Evolutionary conservation across 2,888 invertebrate genomes (phyloP), one percentile per base, ranked within the genome.

Genomic region (Drosophila lacicola): DNA sequence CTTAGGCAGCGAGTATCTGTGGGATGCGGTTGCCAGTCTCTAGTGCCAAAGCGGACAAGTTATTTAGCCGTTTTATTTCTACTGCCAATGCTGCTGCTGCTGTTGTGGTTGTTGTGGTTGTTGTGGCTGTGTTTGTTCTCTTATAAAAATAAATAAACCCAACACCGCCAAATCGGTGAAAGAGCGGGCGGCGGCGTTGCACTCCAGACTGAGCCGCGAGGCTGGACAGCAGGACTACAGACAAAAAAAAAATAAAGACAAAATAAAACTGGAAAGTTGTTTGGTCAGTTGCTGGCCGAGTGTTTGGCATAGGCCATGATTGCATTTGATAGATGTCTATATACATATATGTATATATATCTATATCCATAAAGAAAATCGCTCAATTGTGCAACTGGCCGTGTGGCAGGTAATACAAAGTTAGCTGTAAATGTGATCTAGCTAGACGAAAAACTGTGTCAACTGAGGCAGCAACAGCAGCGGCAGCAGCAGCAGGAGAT

Each of bases 221-320:
- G 49, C 60, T 49, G 68, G 46, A 53, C 70, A 72, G 84, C 70
- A 72, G 84, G 80, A 81, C 50, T 67, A 66, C 47, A 49, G 54
- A 42, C 41, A 46, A 58, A 44, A 44, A 46, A 46, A 6, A 53
- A 65, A 65, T 53, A 62, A 78, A 79, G 71, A 58, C 37, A 51
- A 73, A 69, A 71, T 53, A 74, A 88, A 86, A 82, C 90, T 89
- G 90, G 89, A 90, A 89, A 89, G 89, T 90, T 89, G 89, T 86
- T 89, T 86, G 89, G 82, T 74, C 82, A 88, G 89, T 89, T 89
- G 29, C 29, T 2, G 39, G 50, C 57, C 41, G 33, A 19, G 36
- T 49, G 36, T 42, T 60, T 17, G 19, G 41, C 34, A 55, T 29
- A 29, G 29, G 8, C 29, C 29, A 29, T 29, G 29, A 29, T 29